Conservation (phyloP, 1,140 invertebrate genomes). For the Battus philenor region DNA sequence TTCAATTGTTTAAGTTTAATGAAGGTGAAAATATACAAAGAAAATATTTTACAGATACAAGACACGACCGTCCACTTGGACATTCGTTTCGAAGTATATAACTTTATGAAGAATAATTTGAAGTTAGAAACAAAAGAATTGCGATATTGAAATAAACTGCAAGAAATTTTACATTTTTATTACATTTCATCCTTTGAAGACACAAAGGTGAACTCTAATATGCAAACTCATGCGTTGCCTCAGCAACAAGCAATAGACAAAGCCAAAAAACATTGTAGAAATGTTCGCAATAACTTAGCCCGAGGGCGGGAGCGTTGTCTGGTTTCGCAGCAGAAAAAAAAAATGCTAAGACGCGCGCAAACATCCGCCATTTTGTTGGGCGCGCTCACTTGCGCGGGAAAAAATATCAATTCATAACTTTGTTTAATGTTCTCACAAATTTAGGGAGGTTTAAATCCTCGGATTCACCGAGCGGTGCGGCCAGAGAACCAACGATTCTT, state of each 20-base stretch:
- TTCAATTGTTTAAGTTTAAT: too few relatives aligned
- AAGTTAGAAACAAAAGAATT: too few relatives aligned
- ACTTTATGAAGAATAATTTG: too few relatives aligned
- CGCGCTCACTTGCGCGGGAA: slow-evolving; percentile 11
- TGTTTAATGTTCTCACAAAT: slow-evolving; percentile 17
- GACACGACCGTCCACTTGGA: too few relatives aligned
- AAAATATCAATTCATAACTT: slow-evolving; percentile 16
- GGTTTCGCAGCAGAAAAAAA: slow-evolving; percentile 14
- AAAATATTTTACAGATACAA: too few relatives aligned
- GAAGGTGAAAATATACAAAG: too few relatives aligned
- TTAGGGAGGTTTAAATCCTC: slow-evolving; percentile 6
- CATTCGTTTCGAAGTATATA: too few relatives aligned
- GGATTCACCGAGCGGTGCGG: neutral
- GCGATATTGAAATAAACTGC: too few relatives aligned
- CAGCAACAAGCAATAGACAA: neutral
- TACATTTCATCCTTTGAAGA: too few relatives aligned
- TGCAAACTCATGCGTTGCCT: neutral
- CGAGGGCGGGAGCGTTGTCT: neutral
- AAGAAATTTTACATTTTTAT: too few relatives aligned
- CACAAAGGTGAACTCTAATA: too few relatives aligned
- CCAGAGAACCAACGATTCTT: neutral
- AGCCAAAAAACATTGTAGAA: neutral
- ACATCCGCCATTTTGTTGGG: slow-evolving; percentile 15
- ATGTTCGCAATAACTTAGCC: slow-evolving; percentile 5
- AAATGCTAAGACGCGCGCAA: slow-evolving; percentile 3